Evolutionary conservation across 2,888 invertebrate species (phyloP).

Genomic region (Nephrotoma guestfalica): DNA sequence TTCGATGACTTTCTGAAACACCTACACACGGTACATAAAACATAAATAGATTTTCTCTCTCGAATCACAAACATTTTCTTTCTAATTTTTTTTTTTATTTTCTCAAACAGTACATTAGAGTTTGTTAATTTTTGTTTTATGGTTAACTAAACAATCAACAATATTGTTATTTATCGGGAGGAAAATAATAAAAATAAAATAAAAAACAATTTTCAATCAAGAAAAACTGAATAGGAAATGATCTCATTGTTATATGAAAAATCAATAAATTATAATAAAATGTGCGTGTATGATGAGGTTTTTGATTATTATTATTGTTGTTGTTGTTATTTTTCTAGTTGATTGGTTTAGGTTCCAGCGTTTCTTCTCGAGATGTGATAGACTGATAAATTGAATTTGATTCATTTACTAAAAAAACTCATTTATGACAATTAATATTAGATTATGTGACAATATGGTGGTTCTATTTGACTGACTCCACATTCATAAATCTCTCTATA

Average conservation of each 20-base stretch:
- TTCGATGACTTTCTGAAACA: not conserved
- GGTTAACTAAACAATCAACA: not conserved
- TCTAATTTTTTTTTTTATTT: not conserved
- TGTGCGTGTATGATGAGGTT: not conserved
- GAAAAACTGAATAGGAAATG: not conserved
- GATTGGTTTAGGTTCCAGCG: not conserved
- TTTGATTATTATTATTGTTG: too few species aligned
- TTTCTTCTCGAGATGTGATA: not conserved
- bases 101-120: not conserved
- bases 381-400: not conserved
- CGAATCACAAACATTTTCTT: not conserved
- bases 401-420: not conserved
- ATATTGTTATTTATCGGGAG: not conserved
- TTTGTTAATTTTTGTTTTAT: not conserved
- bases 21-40: not conserved
- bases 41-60: not conserved
- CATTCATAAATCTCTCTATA: not conserved
- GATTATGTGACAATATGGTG: not conserved
- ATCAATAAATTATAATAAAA: not conserved
- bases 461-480: not conserved
- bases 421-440: not conserved
- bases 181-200: not conserved
- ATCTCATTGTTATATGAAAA: not conserved
- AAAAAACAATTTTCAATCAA: not conserved
- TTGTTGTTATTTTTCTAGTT: not conserved